Percentiles rank a stretch among this genome's conserved stretches.
Conservation (phyloP, 2,888 invertebrate species). For the Chrysolina americana region DNA sequence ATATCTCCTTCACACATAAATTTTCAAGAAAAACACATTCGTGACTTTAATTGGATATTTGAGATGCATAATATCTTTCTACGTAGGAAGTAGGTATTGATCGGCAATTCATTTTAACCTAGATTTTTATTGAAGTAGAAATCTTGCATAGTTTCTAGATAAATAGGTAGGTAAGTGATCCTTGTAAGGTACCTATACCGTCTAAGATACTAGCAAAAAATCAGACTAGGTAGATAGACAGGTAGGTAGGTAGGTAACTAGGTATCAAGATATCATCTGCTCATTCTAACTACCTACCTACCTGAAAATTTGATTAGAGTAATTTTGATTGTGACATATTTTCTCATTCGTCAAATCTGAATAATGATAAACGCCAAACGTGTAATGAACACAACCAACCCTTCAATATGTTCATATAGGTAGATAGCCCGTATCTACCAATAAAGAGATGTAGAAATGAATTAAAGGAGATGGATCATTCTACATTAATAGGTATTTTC, state of each 20-base stretch:
- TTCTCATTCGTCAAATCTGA: too few species aligned
- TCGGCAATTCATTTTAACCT: too few species aligned
- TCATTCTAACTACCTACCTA: too few species aligned
- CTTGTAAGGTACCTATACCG: neutral
- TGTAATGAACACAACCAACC: neutral
- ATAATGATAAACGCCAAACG: too few species aligned
- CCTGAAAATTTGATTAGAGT: too few species aligned
- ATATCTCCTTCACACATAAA: neutral
- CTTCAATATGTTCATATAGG: neutral
- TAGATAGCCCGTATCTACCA: neutral
- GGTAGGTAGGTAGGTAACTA: too few species aligned
- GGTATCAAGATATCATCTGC: too few species aligned
- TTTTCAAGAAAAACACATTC: neutral
- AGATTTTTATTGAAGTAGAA: too few species aligned
- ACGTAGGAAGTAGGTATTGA: neutral
- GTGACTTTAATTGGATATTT: too few species aligned
- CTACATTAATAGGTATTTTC: neutral
- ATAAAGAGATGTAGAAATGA: neutral
- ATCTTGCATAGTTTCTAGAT: too few species aligned
- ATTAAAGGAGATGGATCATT: constrained; percentile 4
- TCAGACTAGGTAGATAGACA: neutral
- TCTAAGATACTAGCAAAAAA: neutral
- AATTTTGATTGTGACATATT: too few species aligned
- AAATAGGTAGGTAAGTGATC: neutral
- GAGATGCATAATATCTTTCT: neutral